These are phyloP conservation scores for Akabosia matsudoensis DNA, from an alignment of 1,140 invertebrate genomes.

Conservation along the genomic window DNA sequence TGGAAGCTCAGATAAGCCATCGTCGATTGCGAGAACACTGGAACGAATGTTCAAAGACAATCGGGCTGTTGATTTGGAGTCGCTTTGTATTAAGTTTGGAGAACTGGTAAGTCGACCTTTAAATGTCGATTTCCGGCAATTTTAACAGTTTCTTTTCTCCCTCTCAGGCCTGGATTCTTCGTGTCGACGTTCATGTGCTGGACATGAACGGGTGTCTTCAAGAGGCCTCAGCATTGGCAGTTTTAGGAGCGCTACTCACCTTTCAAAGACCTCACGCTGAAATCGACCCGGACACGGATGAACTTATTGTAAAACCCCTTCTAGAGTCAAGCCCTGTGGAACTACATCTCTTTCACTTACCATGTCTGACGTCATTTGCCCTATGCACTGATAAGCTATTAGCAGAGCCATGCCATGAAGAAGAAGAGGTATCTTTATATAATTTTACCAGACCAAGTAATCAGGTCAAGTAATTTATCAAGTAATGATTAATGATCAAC, in stretches of 20 bases:
- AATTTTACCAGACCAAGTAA: no score
- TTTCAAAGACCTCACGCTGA: constrained; percentile 38
- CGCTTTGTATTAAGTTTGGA: constrained; percentile 46
- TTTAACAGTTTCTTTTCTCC: not conserved
- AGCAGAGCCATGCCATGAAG: constrained; percentile 40
- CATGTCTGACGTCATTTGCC: constrained; percentile 40
- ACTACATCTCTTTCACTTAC: constrained; percentile 41
- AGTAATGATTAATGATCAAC: not conserved
- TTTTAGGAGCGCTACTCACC: constrained; percentile 41
- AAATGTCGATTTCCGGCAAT: not conserved
- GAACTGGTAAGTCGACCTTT: constrained; percentile 37
- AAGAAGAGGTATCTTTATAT: constrained; percentile 47
- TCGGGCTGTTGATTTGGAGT: constrained; percentile 43
- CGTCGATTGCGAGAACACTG: constrained; percentile 38
- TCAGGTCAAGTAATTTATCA: not conserved
- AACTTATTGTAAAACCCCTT: constrained; percentile 34
- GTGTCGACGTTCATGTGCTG: constrained; percentile 43
- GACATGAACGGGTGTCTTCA: constrained; percentile 46
- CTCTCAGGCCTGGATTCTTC: constrained; percentile 43
- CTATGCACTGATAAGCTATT: constrained; percentile 26
- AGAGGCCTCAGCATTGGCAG: constrained; percentile 40
- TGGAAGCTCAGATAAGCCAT: constrained; percentile 39
- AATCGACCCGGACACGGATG: constrained; percentile 37
- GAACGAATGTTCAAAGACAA: constrained; percentile 45
- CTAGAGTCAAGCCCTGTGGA: constrained; percentile 41